Conservation (phyloP, 2,113 vertebrate genomes). For the Daphoenositta chrysoptera region DNA sequence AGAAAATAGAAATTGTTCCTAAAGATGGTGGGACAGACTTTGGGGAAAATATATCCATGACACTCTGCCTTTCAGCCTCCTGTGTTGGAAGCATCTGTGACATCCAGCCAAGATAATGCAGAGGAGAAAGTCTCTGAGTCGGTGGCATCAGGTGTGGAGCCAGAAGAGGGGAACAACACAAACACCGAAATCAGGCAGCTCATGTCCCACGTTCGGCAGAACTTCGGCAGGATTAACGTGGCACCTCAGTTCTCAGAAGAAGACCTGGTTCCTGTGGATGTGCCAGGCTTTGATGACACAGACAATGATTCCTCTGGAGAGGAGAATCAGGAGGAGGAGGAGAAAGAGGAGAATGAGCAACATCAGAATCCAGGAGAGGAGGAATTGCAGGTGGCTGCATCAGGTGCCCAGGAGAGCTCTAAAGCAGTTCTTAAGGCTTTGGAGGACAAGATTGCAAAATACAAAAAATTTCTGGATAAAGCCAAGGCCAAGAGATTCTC, state of each 20-base stretch:
- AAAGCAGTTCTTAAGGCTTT: constrained; percentile 78
- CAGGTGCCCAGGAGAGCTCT: constrained; percentile 47
- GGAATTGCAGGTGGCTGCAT: not conserved
- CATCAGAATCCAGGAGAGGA: not conserved
- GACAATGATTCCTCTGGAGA: constrained; percentile 64
- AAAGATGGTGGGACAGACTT: not conserved
- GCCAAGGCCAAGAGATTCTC: constrained; percentile 95
- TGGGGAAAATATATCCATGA: not conserved
- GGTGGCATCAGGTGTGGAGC: not conserved
- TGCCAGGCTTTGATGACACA: constrained; percentile 78
- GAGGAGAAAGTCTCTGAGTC: not conserved
- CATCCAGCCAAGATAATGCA: not conserved
- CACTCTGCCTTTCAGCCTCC: constrained; percentile 8
- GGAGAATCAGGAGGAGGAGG: constrained; percentile 37
- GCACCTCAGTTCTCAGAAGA: constrained; percentile 89
- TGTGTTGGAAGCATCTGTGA: not conserved
- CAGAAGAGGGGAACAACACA: not conserved
- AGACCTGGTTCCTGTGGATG: constrained; percentile 89
- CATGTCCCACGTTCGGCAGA: constrained; percentile 83
- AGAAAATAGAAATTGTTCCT: not conserved
- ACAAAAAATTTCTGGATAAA: constrained; percentile 90
- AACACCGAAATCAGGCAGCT: constrained; percentile 78
- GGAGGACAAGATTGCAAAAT: constrained; percentile 92
- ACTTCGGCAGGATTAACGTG: constrained; percentile 93
- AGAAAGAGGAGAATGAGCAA: constrained; percentile 49